Conservation (phyloP, 2,113 vertebrate species). For the Pantherophis guttatus region DNA sequence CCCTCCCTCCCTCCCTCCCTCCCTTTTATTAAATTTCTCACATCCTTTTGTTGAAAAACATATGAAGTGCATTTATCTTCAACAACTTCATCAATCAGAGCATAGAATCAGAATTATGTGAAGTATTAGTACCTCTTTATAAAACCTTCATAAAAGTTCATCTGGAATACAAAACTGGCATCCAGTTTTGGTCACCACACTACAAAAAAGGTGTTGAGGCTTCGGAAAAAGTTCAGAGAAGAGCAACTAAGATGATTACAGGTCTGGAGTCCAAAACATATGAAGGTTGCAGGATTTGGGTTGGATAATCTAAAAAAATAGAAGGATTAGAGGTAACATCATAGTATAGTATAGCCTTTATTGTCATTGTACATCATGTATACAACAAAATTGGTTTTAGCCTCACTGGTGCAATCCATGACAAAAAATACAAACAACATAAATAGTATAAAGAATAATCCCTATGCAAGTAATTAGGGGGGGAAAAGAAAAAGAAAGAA, state of each 20-base stretch:
- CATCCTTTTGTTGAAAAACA: not conserved
- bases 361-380: too few species aligned
- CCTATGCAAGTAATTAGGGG: too few species aligned
- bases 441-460: too few species aligned
- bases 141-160: too few species aligned
- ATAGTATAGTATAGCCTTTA: not conserved
- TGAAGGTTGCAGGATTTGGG: not conserved
- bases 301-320: not conserved
- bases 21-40: not conserved
- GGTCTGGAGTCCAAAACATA: not conserved
- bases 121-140: too few species aligned
- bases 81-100: not conserved
- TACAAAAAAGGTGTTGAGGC: not conserved
- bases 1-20: not conserved
- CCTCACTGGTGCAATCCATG: too few species aligned
- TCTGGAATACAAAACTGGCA: too few species aligned
- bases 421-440: too few species aligned
- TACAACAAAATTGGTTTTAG: too few species aligned
- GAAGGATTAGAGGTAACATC: not conserved
- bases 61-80: not conserved
- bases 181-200: not conserved
- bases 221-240: not conserved
- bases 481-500: too few species aligned
- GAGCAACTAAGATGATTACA: not conserved
- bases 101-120: not conserved